phyloP scores from a whole-genome alignment of 2,888 invertebrate genomes.

The Pycnomerus fuliginosus region DNA sequence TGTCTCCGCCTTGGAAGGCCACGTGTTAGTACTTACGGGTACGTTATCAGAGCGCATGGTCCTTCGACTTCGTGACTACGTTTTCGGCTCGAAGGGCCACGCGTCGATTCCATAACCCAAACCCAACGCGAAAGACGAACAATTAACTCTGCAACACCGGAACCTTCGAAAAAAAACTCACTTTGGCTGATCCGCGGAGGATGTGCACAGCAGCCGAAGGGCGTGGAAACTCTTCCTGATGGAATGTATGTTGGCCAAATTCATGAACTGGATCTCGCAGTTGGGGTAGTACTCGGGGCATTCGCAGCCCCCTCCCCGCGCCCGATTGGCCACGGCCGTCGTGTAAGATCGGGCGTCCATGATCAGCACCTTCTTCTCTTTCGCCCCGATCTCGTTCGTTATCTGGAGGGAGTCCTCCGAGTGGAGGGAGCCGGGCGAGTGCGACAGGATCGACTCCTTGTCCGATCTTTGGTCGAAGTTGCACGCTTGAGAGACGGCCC shows the following conservation, averaged over 20 bases:
- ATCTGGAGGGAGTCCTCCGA: conserved; percentile 47
- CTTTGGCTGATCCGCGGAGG: conserved; percentile 78
- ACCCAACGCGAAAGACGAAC: too few relatives aligned
- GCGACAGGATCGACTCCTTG: conserved; percentile 36
- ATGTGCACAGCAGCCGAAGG: conserved; percentile 75
- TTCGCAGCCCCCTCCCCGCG: conserved; percentile 96
- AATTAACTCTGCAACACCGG: background rate
- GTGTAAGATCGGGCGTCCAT: conserved; percentile 96
- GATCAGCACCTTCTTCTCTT: conserved; percentile 66
- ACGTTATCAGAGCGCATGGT: too few relatives aligned
- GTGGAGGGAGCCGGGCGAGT: conserved; percentile 44
- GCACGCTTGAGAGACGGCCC: conserved; percentile 80
- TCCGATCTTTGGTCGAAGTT: conserved; percentile 62
- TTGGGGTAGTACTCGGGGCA: conserved; percentile 93
- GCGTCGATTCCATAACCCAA: too few relatives aligned
- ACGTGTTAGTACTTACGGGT: too few relatives aligned
- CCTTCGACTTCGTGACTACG: too few relatives aligned
- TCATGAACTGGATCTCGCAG: conserved; percentile 97
- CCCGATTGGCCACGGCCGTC: conserved; percentile 94
- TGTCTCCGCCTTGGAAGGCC: too few relatives aligned
- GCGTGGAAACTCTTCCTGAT: conserved; percentile 91
- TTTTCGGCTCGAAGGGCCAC: too few relatives aligned
- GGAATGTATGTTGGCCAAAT: conserved; percentile 94
- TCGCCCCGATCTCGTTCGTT: conserved; percentile 32
- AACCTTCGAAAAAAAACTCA: conserved; percentile 49